These are phyloP conservation scores for Pelobates cultripes DNA, from an alignment of 2,797 vertebrate species.

Conservation along the genomic window DNA sequence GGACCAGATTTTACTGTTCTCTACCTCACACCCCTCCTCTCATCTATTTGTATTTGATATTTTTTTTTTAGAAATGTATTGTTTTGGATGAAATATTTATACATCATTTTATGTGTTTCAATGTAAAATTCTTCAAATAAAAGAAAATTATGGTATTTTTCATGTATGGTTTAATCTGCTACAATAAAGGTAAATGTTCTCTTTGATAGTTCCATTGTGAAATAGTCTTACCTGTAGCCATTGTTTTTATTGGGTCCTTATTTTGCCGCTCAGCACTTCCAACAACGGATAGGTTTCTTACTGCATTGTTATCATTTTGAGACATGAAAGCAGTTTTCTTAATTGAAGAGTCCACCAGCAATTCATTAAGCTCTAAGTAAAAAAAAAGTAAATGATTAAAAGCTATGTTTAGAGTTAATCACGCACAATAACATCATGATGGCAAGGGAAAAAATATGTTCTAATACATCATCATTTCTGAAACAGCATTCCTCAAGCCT, in stretches of 20 bases:
- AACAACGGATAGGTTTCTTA: constrained; percentile 71
- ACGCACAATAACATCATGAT: not conserved
- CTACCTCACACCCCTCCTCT: too few species aligned
- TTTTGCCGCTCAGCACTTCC: constrained; percentile 68
- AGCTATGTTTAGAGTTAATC: not conserved
- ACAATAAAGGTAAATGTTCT: too few species aligned
- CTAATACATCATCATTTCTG: not conserved
- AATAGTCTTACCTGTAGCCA: constrained; percentile 84
- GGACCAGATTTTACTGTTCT: too few species aligned
- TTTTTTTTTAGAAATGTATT: too few species aligned
- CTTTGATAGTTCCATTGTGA: not conserved
- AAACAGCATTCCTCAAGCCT: not conserved
- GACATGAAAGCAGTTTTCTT: constrained; percentile 54
- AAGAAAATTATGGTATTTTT: too few species aligned
- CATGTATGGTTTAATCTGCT: too few species aligned
- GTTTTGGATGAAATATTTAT: too few species aligned
- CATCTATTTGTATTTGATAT: too few species aligned
- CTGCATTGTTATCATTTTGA: constrained; percentile 66
- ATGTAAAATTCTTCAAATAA: too few species aligned
- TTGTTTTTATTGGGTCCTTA: constrained; percentile 70
- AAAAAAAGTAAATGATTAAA: constrained; percentile 4
- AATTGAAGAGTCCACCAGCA: constrained; percentile 59
- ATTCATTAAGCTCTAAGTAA: constrained; percentile 69
- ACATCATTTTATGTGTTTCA: too few species aligned
- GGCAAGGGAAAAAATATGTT: not conserved